Base-by-base conservation (phyloP, 2,888 invertebrate genomes). In the Clivina fossor region DNA sequence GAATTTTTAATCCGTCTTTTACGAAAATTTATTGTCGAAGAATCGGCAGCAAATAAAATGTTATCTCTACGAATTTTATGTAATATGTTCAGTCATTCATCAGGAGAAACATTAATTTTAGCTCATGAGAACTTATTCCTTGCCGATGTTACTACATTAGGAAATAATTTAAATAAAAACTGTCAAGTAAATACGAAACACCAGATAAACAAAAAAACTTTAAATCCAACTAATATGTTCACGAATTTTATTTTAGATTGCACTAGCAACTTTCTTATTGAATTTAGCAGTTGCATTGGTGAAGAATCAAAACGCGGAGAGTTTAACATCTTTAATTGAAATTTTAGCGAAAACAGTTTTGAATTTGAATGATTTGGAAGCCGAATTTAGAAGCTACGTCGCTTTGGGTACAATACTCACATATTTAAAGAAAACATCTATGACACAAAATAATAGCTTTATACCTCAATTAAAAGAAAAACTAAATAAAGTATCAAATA, bases 21-120 rank as follows among this genome's bases (percentile, higher is more conserved):
- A 18, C 64, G 68, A 58, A 59, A 59, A 48, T 73, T 63, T 53
- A 63, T 71, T 3, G 66, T 61, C 40, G 62, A 65, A 38, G 61
- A 64, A 59, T 68, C 54, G 78, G 57, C 79, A 77, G 64, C 69
- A 1, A 84, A 88, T 1, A 91, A 93, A 70, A 86, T 94, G 75
- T 78, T 95, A 59, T 77, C 86, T 1, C 80, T 92, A 66, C 82
- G 93, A 8, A 81, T 87, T 38, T 67, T 95, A 1, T 85, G 86
- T 61, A 97, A 97, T 74, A 84, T 92, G 68, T 88, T 93, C 72
- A 74, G 78, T 13, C 88, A 90, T 63, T 73, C 80, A 51, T 70
- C 76, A 3, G 88, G 88, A 0, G 85, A 86, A 71, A 76, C 78
- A 69, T 64, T 85, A 37, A 80, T 85, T 43, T 71, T 84, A 35